These are phyloP conservation scores for Amphiprion percula DNA, from an alignment of 2,113 vertebrate species.

Conservation along the genomic window DNA sequence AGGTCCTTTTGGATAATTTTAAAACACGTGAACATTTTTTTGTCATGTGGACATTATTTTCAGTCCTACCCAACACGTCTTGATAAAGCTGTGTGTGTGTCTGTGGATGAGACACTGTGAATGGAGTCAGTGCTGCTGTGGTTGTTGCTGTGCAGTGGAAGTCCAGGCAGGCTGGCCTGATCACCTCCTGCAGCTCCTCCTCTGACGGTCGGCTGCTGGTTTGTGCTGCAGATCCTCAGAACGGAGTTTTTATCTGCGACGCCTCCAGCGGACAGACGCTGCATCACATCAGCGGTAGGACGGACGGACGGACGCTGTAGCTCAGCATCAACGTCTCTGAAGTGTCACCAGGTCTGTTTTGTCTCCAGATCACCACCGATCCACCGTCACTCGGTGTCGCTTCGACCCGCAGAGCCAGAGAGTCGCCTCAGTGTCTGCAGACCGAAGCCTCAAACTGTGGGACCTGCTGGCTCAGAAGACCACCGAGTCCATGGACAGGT, in stretches of 20 bases:
- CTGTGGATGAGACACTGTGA: too few relatives aligned
- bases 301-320: accelerated
- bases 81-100: too few relatives aligned
- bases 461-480: conserved; percentile 77
- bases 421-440: conserved; percentile 83
- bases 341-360: conserved; percentile 5
- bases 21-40: too few relatives aligned
- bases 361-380: conserved; percentile 81
- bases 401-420: conserved; percentile 83
- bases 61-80: too few relatives aligned
- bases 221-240: conserved; percentile 78
- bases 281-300: conserved; percentile 73
- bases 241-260: conserved; percentile 68
- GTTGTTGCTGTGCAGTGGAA: conserved; percentile 75
- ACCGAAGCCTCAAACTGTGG: conserved; percentile 86
- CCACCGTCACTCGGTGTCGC: conserved; percentile 82
- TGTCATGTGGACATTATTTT: too few relatives aligned
- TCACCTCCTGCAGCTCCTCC: conserved; percentile 84
- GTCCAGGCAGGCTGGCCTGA: conserved; percentile 66
- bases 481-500: conserved; percentile 82
- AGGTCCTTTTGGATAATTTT: too few relatives aligned
- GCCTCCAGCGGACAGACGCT: conserved; percentile 52
- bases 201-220: conserved; percentile 80
- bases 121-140: background rate
- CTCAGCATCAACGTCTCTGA: too few relatives aligned